A percentile compares a stretch with the other conserved stretches of the same genome.
phyloP scores from a whole-genome alignment of 2,888 invertebrate genomes.

The Lepidochitona cinerea region DNA sequence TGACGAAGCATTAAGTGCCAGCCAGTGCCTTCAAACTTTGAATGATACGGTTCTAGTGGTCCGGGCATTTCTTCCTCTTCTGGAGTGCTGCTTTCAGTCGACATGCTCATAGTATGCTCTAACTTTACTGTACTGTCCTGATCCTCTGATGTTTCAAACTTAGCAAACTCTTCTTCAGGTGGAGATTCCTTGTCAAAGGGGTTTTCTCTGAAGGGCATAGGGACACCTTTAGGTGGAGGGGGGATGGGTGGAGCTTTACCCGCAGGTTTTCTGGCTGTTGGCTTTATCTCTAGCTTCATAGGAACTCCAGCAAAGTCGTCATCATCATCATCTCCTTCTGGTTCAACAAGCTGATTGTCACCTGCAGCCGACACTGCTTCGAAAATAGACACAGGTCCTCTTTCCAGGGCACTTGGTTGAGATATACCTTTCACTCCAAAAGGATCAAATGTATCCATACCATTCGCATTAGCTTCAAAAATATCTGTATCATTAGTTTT shows the following conservation, averaged over 20 bases:
- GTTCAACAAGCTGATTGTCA: slow-evolving; percentile 32
- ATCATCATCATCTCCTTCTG: slow-evolving; percentile 27
- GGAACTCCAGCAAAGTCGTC: slow-evolving; percentile 38
- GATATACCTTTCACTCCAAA: slow-evolving; percentile 33
- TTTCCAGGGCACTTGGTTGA: slow-evolving; percentile 6
- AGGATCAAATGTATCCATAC: slow-evolving; percentile 45
- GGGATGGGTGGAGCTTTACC: slow-evolving; percentile 46
- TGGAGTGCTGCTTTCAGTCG: slow-evolving; percentile 52
- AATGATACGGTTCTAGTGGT: slow-evolving; percentile 87
- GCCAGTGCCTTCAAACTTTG: slow-evolving; percentile 84
- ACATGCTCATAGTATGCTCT: slow-evolving; percentile 38
- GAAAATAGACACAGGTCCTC: slow-evolving; percentile 17
- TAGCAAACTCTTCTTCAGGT: slow-evolving; percentile 67
- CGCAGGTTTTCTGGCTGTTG: slow-evolving; percentile 22
- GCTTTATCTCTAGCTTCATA: slow-evolving; percentile 52
- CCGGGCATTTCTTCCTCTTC: slow-evolving; percentile 52
- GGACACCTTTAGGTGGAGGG: slow-evolving; percentile 57
- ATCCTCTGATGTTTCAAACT: slow-evolving; percentile 54
- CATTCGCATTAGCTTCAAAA: neutral
- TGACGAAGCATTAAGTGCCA: slow-evolving; percentile 98
- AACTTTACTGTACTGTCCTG: slow-evolving; percentile 20
- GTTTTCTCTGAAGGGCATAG: slow-evolving; percentile 66
- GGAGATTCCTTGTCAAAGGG: slow-evolving; percentile 70
- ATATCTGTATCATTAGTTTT: neutral
- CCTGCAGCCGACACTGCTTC: slow-evolving; percentile 31